Evolutionary conservation across 2,888 invertebrate species (phyloP).

Genomic region (Philereme transversata): DNA sequence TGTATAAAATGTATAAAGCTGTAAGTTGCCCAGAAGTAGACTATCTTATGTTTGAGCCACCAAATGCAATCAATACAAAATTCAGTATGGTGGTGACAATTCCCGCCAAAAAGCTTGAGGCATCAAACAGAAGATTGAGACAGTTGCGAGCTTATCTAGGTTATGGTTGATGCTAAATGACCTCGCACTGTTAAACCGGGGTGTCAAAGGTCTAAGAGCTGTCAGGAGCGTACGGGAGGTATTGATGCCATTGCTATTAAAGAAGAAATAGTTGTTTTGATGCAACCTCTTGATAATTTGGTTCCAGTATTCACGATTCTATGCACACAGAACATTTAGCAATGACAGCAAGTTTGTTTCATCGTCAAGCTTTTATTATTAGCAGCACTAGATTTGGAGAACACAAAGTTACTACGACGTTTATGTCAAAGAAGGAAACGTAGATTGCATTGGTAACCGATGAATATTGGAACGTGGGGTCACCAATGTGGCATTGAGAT

Average conservation of each 20-base stretch:
- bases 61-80: constrained; percentile 39
- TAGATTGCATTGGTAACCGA: constrained; percentile 40
- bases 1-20: constrained; percentile 48
- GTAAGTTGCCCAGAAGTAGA: constrained; percentile 79
- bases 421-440: background rate
- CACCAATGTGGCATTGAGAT: constrained; percentile 36
- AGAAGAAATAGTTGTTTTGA: constrained; percentile 33
- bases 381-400: no score
- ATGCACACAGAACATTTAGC: constrained; percentile 15
- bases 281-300: constrained; percentile 33
- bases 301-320: constrained; percentile 66
- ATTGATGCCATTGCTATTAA: constrained; percentile 39
- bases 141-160: constrained; percentile 72
- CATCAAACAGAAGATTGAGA: constrained; percentile 79
- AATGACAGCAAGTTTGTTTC: background rate
- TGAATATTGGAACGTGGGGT: constrained; percentile 76
- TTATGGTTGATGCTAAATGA: constrained; percentile 46
- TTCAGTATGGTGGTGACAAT: constrained; percentile 64
- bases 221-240: constrained; percentile 82
- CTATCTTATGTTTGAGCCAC: constrained; percentile 83
- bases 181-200: constrained; percentile 80
- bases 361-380: no score
- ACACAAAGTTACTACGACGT: no score
- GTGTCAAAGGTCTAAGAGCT: constrained; percentile 78
- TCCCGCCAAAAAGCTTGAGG: constrained; percentile 65